These are phyloP conservation scores for Microctenopoma lineatum DNA, from an alignment of 2,797 vertebrate species.

Conservation along the genomic window DNA sequence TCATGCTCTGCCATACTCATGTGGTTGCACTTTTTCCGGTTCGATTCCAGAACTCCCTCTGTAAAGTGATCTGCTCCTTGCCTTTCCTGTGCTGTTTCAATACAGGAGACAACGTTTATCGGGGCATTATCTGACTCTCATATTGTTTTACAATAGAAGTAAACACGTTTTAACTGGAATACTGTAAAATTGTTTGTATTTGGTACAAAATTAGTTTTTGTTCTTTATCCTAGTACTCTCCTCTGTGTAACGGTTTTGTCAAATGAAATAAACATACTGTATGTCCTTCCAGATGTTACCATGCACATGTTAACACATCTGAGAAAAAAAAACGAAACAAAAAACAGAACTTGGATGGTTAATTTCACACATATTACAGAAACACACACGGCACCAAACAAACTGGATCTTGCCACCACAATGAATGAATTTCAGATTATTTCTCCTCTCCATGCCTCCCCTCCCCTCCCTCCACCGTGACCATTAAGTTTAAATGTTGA, in stretches of 20 bases:
- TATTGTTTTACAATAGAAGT: conserved; percentile 18
- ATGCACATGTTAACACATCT: conserved; percentile 31
- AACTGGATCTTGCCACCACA: conserved; percentile 46
- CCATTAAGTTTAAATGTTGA: conserved; percentile 88
- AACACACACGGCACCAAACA: conserved; percentile 15
- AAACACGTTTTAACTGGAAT: conserved; percentile 19
- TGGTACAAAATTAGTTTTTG: conserved; percentile 27
- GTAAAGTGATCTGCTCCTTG: conserved; percentile 33
- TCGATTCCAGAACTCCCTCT: conserved; percentile 41
- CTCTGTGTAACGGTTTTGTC: conserved; percentile 35
- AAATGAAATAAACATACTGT: conserved; percentile 19
- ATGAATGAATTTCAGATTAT: conserved; percentile 44
- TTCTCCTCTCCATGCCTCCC: conserved; percentile 6
- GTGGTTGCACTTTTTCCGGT: conserved; percentile 40
- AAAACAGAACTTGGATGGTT: background rate
- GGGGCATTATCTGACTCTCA: conserved; percentile 37
- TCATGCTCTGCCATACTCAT: conserved; percentile 30
- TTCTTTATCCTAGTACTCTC: conserved; percentile 11
- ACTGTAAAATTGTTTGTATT: conserved; percentile 53
- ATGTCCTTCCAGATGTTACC: conserved; percentile 41
- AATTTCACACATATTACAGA: conserved; percentile 25
- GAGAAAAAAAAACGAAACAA: conserved; percentile 7
- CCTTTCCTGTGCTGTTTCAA: conserved; percentile 29
- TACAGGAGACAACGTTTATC: conserved; percentile 25
- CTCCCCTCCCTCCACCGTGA: conserved; percentile 61